These are phyloP conservation scores for Wiebesia pumilae DNA, from an alignment of 1,140 invertebrate genomes.

Conservation along the genomic window DNA sequence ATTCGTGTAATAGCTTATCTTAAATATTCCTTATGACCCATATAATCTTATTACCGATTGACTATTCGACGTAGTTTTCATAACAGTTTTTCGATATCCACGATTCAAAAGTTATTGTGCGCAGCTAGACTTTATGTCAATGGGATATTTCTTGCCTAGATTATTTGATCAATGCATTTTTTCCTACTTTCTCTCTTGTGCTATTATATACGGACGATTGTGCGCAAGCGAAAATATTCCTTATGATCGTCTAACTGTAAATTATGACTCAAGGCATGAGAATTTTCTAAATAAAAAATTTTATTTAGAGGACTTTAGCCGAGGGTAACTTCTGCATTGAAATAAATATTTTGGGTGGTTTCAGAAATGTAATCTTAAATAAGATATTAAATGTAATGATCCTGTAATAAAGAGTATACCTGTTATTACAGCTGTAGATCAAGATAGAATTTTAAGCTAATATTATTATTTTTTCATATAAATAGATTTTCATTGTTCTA, in stretches of 20 bases:
- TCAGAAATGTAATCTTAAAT: too few relatives aligned
- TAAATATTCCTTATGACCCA: neutral
- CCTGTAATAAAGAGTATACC: too few relatives aligned
- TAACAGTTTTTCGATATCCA: neutral
- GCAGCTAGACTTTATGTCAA: neutral
- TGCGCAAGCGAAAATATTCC: neutral
- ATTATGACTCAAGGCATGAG: neutral
- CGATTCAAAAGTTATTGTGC: constrained; percentile 5
- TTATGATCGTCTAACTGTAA: neutral
- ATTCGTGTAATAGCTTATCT: constrained; percentile 9
- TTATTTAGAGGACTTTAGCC: neutral
- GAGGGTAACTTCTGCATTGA: too few relatives aligned
- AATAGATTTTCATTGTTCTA: too few relatives aligned
- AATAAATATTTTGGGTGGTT: too few relatives aligned
- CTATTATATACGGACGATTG: neutral
- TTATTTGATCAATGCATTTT: neutral
- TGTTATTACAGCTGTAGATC: too few relatives aligned
- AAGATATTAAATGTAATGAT: too few relatives aligned
- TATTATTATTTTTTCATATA: too few relatives aligned
- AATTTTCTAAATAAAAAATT: neutral
- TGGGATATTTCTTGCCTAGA: neutral
- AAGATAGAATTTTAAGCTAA: too few relatives aligned
- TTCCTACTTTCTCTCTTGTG: constrained; percentile 5
- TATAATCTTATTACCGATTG: neutral
- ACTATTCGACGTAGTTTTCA: neutral